Base-by-base conservation (phyloP, 2,797 vertebrate genomes). In the Acridotheres tristis region DNA sequence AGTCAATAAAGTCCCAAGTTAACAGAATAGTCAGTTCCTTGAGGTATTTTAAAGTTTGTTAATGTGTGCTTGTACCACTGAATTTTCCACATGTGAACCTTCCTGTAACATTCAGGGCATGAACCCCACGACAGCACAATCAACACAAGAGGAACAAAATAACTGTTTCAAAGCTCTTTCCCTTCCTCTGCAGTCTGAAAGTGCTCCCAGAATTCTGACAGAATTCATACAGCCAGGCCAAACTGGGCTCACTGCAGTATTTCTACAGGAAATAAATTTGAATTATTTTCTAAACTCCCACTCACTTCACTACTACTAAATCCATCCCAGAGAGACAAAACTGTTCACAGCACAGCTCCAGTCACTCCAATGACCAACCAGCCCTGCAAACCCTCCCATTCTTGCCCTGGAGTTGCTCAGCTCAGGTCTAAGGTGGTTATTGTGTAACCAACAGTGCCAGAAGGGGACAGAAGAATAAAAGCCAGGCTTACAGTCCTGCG, bases 401-500 rank as follows among this genome's bases (percentile, higher is more conserved):
- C 38, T 16, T 7, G 12, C 66, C 58, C 12, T 12, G 20, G 13
- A 30, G 11, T 23, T 21, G 62, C 57, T 69, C 59, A 55, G 26
- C 3, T 80, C 58, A 61, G 57, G 7, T 12, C 10, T 4, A 8
- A 50, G 29, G 3, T 34, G 30, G 43, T 66, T 40, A 36, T 10
- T 13, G 1, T 21, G 42, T 65, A 53, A 80, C 14, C 25, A 40
- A 12, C 40, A 17, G 43, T 7, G 30, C 3, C 43, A 77, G 85
- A 61, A 61, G 30, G 29, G 73, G 29, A 65, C 55, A 85, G 43
- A 66, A 66, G 16, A 77, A 38, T 6, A 30, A 90, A 90, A 88
- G 25, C 2, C 59, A 38, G 26, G 59, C 98, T 98, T 97, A 98
- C 98, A 51, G 92, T 96, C 80, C 97, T 97, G 97, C 95, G 94